These are phyloP conservation scores for Tridacna crocea DNA, from an alignment of 2,888 invertebrate genomes.

Conservation along the genomic window DNA sequence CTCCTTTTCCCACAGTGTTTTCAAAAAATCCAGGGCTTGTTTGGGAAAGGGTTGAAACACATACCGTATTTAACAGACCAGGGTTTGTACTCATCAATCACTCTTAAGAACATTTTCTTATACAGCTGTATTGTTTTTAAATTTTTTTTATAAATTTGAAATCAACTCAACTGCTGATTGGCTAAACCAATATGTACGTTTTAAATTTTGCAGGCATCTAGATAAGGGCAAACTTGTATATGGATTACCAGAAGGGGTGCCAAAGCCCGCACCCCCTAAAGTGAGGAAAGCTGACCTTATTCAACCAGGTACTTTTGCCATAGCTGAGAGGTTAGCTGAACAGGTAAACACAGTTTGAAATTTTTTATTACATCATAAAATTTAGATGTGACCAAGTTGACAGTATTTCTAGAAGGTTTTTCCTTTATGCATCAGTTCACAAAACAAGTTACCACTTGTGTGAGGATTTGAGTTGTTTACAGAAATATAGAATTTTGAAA, in stretches of 20 bases:
- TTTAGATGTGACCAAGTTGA: background rate
- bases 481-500: no score
- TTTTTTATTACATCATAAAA: background rate
- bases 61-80: no score
- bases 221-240: constrained; percentile 46
- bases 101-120: background rate
- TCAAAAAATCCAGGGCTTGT: no score
- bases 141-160: no score
- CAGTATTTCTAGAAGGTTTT: background rate
- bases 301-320: constrained; percentile 46
- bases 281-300: constrained; percentile 53
- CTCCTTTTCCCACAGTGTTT: background rate
- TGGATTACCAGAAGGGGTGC: constrained; percentile 54
- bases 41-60: no score
- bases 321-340: constrained; percentile 53
- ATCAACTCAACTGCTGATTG: no score
- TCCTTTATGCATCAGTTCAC: background rate
- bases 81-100: no score
- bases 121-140: no score
- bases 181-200: no score
- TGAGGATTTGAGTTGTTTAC: no score
- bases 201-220: constrained; percentile 36
- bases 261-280: constrained; percentile 57
- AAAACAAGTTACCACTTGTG: background rate
- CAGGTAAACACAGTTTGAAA: constrained; percentile 31